Evolutionary conservation across 1,140 invertebrate species (phyloP).

Genomic region (Streblospio benedicti): DNA sequence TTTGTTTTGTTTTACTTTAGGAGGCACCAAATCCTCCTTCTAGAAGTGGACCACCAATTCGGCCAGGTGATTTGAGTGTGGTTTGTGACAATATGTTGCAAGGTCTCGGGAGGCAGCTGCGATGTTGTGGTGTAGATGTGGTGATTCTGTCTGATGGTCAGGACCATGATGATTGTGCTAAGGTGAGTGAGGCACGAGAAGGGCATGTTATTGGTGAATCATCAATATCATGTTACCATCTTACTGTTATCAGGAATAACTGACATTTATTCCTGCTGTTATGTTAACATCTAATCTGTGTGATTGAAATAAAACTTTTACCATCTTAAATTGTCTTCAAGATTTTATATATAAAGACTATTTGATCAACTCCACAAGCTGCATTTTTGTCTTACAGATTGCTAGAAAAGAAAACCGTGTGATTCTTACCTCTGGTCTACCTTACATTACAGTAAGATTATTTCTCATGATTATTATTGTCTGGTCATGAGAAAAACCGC

Average conservation of each 20-base stretch:
- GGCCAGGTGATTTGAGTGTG: slow-evolving; percentile 33
- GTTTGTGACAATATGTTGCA: slow-evolving; percentile 48
- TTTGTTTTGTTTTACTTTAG: too few relatives aligned
- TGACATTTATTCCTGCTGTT: too few relatives aligned
- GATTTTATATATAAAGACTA: too few relatives aligned
- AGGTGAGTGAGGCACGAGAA: slow-evolving; percentile 21
- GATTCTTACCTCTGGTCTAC: slow-evolving; percentile 53
- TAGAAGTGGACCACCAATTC: slow-evolving; percentile 11
- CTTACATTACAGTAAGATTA: slow-evolving; percentile 32
- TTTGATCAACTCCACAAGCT: too few relatives aligned
- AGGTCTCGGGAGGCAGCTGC: slow-evolving; percentile 53
- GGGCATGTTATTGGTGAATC: slow-evolving; percentile 2
- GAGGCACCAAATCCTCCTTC: background rate
- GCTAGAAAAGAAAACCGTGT: slow-evolving; percentile 51
- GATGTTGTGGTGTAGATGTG: slow-evolving; percentile 61
- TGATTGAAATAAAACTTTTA: too few relatives aligned
- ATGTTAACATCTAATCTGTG: too few relatives aligned
- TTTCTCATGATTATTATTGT: background rate
- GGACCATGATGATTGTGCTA: slow-evolving; percentile 49
- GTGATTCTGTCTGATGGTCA: slow-evolving; percentile 49
- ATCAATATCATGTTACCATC: too few relatives aligned
- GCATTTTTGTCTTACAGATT: slow-evolving; percentile 37
- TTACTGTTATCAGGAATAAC: too few relatives aligned
- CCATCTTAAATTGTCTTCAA: too few relatives aligned
- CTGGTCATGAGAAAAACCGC: too few relatives aligned